Conservation (phyloP, 2,888 invertebrate species). For the Uropetala carovei region DNA sequence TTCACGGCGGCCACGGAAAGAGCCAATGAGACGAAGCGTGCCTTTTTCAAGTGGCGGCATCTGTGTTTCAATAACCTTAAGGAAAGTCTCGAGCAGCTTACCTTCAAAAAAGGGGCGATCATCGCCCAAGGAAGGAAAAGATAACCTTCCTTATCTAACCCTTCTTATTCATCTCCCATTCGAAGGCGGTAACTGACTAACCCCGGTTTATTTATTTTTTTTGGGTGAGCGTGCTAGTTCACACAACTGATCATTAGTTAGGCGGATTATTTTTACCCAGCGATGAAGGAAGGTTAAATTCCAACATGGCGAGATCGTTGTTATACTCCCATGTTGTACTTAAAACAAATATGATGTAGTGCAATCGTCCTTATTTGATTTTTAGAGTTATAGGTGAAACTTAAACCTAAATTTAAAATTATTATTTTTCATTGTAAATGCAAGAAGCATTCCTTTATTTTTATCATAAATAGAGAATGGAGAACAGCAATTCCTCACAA, state of each 20-base stretch:
- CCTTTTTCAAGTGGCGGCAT: constrained; percentile 53
- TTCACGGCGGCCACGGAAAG: neutral
- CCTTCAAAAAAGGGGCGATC: neutral
- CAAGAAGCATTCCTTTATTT: too few species aligned
- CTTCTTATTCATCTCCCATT: constrained; percentile 45
- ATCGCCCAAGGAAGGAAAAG: neutral
- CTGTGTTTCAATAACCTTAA: constrained; percentile 57
- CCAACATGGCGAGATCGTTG: neutral
- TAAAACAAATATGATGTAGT: neutral
- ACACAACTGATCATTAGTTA: neutral
- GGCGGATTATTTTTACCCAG: neutral
- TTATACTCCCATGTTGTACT: too few species aligned
- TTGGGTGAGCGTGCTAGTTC: neutral
- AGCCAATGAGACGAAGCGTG: constrained; percentile 46
- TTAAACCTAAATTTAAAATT: too few species aligned
- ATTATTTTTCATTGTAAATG: too few species aligned
- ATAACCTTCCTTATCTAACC: constrained; percentile 9
- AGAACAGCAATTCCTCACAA: too few species aligned
- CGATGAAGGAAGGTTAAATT: neutral
- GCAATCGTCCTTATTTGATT: too few species aligned
- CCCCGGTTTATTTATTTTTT: constrained; percentile 12
- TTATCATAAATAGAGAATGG: too few species aligned
- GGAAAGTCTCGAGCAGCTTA: constrained; percentile 15
- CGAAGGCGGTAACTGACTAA: neutral
- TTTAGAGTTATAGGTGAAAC: too few species aligned